Evolutionary conservation across 2,113 vertebrate species (phyloP).

Genomic region (Papio anubis): DNA sequence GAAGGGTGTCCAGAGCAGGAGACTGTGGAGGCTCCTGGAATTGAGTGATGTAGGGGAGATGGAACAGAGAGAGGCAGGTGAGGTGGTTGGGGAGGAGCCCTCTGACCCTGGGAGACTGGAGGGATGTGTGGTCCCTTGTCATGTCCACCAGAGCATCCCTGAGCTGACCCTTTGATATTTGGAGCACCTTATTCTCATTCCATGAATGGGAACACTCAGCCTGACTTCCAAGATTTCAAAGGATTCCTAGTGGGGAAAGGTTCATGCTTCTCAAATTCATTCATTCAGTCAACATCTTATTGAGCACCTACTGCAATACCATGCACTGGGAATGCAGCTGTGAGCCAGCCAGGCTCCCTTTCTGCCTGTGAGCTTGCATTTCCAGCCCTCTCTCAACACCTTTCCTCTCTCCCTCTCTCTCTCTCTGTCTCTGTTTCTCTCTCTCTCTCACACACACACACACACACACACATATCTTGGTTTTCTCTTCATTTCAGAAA

Average conservation of each 20-base stretch:
- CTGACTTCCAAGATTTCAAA: not conserved
- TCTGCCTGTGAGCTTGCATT: not conserved
- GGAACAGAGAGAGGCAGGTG: not conserved
- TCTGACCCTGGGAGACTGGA: not conserved
- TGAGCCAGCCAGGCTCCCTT: not conserved
- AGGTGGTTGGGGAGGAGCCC: not conserved
- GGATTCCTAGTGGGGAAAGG: not conserved
- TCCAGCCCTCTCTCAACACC: not conserved
- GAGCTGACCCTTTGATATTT: not conserved
- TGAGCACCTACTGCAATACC: not conserved
- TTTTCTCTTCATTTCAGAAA: not conserved
- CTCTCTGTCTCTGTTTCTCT: not conserved
- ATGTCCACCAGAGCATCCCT: not conserved
- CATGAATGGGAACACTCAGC: not conserved
- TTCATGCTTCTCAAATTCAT: not conserved
- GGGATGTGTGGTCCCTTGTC: not conserved
- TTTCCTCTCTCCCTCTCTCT: not conserved
- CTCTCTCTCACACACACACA: not conserved
- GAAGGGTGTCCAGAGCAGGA: not conserved
- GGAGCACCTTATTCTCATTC: not conserved
- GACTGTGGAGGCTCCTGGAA: not conserved
- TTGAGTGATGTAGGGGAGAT: not conserved
- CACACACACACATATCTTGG: not conserved
- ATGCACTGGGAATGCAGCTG: not conserved
- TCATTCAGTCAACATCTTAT: not conserved